phyloP scores from a whole-genome alignment of 2,888 invertebrate species.

The Julus scanicus region DNA sequence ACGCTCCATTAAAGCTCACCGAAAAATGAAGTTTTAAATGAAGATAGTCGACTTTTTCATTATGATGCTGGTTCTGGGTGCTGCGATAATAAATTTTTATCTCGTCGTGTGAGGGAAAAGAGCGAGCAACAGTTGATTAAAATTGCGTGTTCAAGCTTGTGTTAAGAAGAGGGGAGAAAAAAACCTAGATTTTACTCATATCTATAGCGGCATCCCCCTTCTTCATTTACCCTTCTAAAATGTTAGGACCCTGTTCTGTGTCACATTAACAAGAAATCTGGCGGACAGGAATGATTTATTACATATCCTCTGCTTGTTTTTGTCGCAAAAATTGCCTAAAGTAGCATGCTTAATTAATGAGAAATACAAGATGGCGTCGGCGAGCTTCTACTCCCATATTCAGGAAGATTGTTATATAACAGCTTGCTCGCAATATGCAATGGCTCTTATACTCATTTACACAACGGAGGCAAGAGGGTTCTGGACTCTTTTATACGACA shows the following conservation, averaged over 20 bases:
- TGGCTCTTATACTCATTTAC: too few species aligned
- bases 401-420: too few species aligned
- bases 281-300: conserved; percentile 36
- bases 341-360: neutral
- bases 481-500: too few species aligned
- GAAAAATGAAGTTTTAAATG: conserved; percentile 21
- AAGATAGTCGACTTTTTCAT: conserved; percentile 8
- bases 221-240: neutral
- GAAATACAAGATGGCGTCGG: too few species aligned
- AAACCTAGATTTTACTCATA: neutral
- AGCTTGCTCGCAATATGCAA: too few species aligned
- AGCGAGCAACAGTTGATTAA: conserved; percentile 36
- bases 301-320: neutral
- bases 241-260: conserved; percentile 8
- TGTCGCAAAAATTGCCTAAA: neutral
- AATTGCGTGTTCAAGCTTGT: neutral
- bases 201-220: neutral
- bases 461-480: too few species aligned
- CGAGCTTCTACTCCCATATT: too few species aligned
- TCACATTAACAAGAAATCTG: conserved; percentile 22
- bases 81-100: conserved; percentile 30
- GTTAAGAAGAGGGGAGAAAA: neutral
- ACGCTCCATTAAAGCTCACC: conserved; percentile 28
- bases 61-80: conserved; percentile 10
- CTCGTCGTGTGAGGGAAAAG: neutral